phyloP scores from a whole-genome alignment of 2,888 invertebrate genomes.

The Drosophila nr. medialis region DNA sequence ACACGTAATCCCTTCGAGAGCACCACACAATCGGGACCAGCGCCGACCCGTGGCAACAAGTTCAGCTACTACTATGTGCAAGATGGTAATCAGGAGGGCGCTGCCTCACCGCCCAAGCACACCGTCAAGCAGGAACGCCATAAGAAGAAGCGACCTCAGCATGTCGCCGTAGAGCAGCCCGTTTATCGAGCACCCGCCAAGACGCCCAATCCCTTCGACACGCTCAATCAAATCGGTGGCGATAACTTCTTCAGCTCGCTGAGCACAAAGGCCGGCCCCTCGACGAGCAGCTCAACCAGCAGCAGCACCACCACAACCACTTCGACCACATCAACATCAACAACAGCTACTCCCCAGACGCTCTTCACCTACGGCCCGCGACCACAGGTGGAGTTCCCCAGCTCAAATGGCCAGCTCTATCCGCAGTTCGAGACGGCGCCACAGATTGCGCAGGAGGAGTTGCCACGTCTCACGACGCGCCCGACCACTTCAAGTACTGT shows the following conservation, averaged over 20 bases:
- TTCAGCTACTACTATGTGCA: constrained; percentile 80
- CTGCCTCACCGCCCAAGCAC: constrained; percentile 73
- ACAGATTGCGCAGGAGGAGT: constrained; percentile 53
- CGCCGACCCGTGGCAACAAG: constrained; percentile 79
- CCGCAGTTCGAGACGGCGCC: constrained; percentile 63
- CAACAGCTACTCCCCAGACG: constrained; percentile 71
- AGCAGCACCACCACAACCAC: constrained; percentile 82
- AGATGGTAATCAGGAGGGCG: constrained; percentile 82
- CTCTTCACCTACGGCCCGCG: constrained; percentile 78
- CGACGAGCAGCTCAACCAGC: constrained; percentile 23
- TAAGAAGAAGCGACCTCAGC: constrained; percentile 82
- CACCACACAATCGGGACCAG: constrained; percentile 50
- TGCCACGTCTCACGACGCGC: constrained; percentile 74
- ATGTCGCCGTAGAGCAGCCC: constrained; percentile 69
- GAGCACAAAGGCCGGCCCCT: constrained; percentile 48
- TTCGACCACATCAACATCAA: constrained; percentile 84
- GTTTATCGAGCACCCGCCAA: constrained; percentile 69
- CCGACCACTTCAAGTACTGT: constrained; percentile 67
- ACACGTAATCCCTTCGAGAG: constrained; percentile 65
- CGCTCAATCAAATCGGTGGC: constrained; percentile 81
- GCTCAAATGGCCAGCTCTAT: constrained; percentile 80
- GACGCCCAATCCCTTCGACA: constrained; percentile 77
- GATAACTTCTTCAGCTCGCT: constrained; percentile 82
- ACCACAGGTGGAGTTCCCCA: constrained; percentile 80
- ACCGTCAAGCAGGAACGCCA: constrained; percentile 80